phyloP scores from a whole-genome alignment of 30 jellyfish, hydroid and myxozoan species.

The Chrysaora quinquecirrha region DNA sequence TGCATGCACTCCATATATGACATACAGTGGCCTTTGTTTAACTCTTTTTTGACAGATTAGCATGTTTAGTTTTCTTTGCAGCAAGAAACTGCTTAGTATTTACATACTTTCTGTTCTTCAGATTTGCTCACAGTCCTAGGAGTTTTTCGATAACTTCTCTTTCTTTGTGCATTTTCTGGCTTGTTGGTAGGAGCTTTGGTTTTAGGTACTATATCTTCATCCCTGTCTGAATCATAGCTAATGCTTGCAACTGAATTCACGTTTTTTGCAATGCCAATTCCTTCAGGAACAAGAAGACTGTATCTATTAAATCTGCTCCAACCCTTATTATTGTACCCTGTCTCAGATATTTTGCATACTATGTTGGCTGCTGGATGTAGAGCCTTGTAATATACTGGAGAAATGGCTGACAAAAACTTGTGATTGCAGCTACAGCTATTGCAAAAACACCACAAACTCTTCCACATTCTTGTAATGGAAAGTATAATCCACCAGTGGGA shows the following conservation, averaged over 20 bases:
- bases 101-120: not conserved
- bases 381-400: not conserved
- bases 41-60: not conserved
- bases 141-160: not conserved
- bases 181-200: constrained; percentile 3
- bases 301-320: constrained; percentile 18
- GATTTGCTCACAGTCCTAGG: no score
- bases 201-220: constrained; percentile 27
- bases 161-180: not conserved
- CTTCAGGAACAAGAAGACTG: constrained; percentile 21
- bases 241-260: not conserved
- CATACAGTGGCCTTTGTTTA: not conserved
- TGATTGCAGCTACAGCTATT: constrained; percentile 1
- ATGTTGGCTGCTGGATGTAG: constrained; percentile 4
- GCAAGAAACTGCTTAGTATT: not conserved
- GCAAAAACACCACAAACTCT: constrained; percentile 4
- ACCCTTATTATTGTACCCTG: not conserved
- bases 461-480: no score
- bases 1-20: not conserved
- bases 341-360: constrained; percentile 1
- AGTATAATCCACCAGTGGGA: no score
- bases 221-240: constrained; percentile 15
- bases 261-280: not conserved
- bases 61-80: not conserved
- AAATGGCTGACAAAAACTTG: constrained; percentile 12